Conservation (phyloP, 92 coral and sea anemone species). For the Epizoanthus rinbou region DNA sequence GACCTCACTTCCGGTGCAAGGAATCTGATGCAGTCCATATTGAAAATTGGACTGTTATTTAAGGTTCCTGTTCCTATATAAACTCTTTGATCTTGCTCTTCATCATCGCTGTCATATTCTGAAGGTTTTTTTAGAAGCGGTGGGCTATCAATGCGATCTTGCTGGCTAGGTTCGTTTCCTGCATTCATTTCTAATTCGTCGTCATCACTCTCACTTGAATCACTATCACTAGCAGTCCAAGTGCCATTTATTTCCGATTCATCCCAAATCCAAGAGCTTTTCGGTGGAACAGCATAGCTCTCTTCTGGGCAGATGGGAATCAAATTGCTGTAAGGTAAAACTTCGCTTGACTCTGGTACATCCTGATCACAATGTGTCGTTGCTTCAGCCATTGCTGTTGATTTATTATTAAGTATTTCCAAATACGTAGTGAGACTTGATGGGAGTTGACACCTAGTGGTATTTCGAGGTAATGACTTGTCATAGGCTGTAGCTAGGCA, state of each 20-base stretch:
- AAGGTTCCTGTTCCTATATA: not conserved
- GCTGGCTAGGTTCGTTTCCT: not conserved
- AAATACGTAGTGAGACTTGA: too few relatives aligned
- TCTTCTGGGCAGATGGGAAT: slow-evolving; percentile 6
- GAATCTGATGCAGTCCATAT: not conserved
- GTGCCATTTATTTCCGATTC: slow-evolving; percentile 1
- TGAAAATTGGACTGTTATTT: not conserved
- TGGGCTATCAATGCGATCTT: not conserved
- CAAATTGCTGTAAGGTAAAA: not conserved
- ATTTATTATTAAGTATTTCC: too few relatives aligned
- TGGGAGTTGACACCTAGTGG: too few relatives aligned
- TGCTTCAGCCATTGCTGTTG: too few relatives aligned
- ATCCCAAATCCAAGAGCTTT: slow-evolving; percentile 12
- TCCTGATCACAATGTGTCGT: not conserved
- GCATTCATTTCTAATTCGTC: not conserved
- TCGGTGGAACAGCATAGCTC: not conserved
- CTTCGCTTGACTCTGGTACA: not conserved
- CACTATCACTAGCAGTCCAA: not conserved
- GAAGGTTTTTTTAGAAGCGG: not conserved
- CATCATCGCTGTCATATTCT: slow-evolving; percentile 6
- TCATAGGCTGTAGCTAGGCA: too few relatives aligned
- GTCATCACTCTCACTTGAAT: too few relatives aligned
- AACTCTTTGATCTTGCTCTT: not conserved
- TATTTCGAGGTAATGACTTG: too few relatives aligned
- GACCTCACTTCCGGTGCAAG: not conserved